These are phyloP conservation scores for Erythrolamprus reginae DNA, from an alignment of 2,113 vertebrate species.

Conservation along the genomic window DNA sequence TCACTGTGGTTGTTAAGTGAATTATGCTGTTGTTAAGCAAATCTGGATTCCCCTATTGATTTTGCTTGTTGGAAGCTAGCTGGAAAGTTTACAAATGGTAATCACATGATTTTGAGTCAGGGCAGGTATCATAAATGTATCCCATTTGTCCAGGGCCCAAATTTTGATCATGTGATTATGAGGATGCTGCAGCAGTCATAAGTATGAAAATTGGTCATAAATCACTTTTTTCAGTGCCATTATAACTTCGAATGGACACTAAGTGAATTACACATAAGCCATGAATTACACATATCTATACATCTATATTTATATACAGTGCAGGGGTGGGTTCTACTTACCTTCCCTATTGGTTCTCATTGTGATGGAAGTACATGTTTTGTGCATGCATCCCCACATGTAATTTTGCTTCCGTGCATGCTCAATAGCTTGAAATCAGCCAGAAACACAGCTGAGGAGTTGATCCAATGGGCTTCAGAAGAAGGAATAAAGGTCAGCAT, in stretches of 20 bases:
- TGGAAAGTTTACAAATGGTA: neutral
- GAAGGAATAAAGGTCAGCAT: too few relatives aligned
- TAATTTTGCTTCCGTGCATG: too few relatives aligned
- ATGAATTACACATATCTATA: neutral
- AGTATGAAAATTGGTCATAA: neutral
- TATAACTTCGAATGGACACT: neutral
- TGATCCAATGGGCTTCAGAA: too few relatives aligned
- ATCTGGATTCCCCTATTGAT: neutral
- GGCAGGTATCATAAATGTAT: neutral
- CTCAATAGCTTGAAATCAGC: too few relatives aligned
- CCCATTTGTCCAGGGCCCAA: neutral
- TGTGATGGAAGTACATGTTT: too few relatives aligned
- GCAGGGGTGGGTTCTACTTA: too few relatives aligned
- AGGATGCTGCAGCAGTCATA: neutral
- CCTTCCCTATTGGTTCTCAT: too few relatives aligned
- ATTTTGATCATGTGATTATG: neutral
- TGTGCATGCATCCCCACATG: too few relatives aligned
- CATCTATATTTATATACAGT: too few relatives aligned
- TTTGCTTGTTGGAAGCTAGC: neutral
- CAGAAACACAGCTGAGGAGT: too few relatives aligned
- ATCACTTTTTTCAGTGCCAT: neutral
- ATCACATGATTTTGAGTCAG: neutral
- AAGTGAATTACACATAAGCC: neutral
- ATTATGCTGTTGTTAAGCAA: neutral
- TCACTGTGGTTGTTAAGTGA: neutral